Conservation (phyloP, 2,797 vertebrate species). For the Helostoma temminkii region DNA sequence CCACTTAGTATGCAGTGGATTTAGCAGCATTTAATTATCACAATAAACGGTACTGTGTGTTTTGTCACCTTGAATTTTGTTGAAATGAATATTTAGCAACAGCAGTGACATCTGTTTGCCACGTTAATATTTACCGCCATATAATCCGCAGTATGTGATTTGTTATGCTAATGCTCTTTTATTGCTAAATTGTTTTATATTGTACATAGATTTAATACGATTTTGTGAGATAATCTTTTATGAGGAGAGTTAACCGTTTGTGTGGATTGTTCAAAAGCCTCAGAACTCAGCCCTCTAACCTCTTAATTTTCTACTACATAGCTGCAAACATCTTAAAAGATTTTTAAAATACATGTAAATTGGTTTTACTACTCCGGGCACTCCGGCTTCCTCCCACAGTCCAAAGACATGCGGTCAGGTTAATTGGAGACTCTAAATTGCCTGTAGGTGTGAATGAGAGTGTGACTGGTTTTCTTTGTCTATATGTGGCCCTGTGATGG, state of each 20-base stretch:
- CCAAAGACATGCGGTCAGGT: too few species aligned
- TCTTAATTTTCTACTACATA: neutral
- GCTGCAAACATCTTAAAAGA: neutral
- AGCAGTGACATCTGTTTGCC: slow-evolving; percentile 7
- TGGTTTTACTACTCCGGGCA: too few species aligned
- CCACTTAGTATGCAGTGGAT: slow-evolving; percentile 1
- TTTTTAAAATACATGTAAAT: neutral
- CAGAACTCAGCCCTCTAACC: neutral
- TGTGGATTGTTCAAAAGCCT: neutral
- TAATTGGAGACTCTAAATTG: too few species aligned
- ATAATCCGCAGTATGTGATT: neutral
- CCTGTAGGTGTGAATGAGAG: neutral
- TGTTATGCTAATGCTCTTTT: neutral
- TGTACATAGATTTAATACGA: neutral
- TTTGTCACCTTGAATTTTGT: slow-evolving; percentile 27
- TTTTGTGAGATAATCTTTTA: neutral
- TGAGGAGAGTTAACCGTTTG: neutral
- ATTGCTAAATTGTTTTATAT: neutral
- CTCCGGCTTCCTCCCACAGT: too few species aligned
- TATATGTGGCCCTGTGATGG: too few species aligned
- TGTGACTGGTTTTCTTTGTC: too few species aligned
- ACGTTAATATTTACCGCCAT: slow-evolving; percentile 13
- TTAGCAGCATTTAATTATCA: slow-evolving; percentile 13
- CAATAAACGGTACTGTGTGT: slow-evolving; percentile 9
- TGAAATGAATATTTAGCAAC: slow-evolving; percentile 31